These are phyloP conservation scores for Salticus scenicus DNA, from an alignment of 2,888 invertebrate species.

Conservation along the genomic window DNA sequence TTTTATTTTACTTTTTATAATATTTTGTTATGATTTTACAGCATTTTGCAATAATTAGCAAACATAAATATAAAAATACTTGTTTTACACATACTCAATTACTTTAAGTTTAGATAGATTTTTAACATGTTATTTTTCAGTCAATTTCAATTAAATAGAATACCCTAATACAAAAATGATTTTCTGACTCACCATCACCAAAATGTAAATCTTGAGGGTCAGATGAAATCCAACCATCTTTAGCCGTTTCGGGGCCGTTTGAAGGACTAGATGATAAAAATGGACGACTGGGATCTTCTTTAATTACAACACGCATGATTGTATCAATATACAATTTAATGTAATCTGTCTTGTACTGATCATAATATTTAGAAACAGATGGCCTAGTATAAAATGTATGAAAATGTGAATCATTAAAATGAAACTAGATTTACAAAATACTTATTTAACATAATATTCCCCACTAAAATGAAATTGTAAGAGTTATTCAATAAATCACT, in stretches of 20 bases:
- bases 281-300: conserved; percentile 81
- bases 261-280: conserved; percentile 93
- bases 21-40: too few species aligned
- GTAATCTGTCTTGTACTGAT: conserved; percentile 84
- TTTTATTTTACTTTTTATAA: too few species aligned
- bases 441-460: not conserved
- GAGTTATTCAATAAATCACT: too few species aligned
- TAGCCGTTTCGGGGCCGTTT: conserved; percentile 85
- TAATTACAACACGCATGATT: conserved; percentile 81
- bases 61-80: too few species aligned
- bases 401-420: not conserved
- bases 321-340: conserved; percentile 87
- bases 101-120: too few species aligned
- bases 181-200: conserved; percentile 84
- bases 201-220: conserved; percentile 87
- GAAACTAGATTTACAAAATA: not conserved
- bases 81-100: too few species aligned
- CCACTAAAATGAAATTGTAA: not conserved
- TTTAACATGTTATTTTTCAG: too few species aligned
- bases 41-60: too few species aligned
- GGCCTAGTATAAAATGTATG: conserved; percentile 39
- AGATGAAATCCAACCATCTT: conserved; percentile 85
- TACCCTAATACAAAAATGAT: not conserved
- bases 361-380: conserved; percentile 71
- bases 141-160: too few species aligned